Conservation (phyloP, 37 sponge, comb jelly and placozoan species). For the Diacarnus erythraeanus region DNA sequence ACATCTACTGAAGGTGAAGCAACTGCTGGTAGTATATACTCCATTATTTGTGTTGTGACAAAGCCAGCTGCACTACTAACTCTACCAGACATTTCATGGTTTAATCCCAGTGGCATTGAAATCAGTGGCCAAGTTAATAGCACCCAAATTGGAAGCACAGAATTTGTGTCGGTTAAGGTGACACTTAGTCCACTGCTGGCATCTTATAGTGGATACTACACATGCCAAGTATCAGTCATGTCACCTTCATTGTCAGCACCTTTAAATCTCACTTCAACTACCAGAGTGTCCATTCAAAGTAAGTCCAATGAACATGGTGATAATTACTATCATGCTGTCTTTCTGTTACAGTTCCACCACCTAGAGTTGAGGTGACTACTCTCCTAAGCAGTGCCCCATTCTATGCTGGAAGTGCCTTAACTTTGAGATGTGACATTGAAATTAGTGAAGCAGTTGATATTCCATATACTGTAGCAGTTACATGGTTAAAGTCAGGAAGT, state of each 20-base stretch:
- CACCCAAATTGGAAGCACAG: constrained; percentile 8
- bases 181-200: not conserved
- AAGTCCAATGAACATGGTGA: too few relatives aligned
- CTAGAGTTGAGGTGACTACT: not conserved
- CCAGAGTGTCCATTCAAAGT: constrained; percentile 4
- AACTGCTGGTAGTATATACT: not conserved
- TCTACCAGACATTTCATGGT: not conserved
- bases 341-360: constrained; percentile 5
- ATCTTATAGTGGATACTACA: constrained; percentile 14
- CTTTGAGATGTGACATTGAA: not conserved
- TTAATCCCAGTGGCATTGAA: not conserved
- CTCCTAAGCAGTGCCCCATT: constrained; percentile 1
- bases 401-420: constrained; percentile 10
- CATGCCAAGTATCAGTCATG: not conserved
- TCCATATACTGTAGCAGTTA: not conserved
- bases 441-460: not conserved
- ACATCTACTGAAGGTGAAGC: constrained; percentile 8
- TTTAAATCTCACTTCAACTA: not conserved
- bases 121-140: constrained; percentile 2
- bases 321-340: constrained; percentile 1
- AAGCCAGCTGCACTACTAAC: not conserved
- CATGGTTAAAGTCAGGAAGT: constrained; percentile 8
- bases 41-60: not conserved
- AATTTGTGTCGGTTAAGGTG: not conserved
- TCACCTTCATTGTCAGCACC: not conserved